Base-by-base conservation (phyloP, 2,888 invertebrate genomes). In the Caenorhabditis sinica region DNA sequence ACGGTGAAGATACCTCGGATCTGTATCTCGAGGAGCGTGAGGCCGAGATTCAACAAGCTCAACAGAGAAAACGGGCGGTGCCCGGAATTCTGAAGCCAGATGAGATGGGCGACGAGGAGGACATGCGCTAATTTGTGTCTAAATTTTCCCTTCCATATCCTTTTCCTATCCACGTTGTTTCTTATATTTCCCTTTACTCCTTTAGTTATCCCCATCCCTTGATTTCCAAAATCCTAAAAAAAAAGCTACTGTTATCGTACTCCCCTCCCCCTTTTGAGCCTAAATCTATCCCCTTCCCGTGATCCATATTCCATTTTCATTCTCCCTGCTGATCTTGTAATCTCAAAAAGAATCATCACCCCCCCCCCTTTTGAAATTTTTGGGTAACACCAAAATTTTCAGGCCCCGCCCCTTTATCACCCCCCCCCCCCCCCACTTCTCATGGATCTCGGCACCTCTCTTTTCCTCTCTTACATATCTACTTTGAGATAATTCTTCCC, bases 1-100 rank as follows among this genome's bases (percentile, higher is more conserved):
- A 97, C 36, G 99, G 99, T 60, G 97, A 97, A 93, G 98, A 99
- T 93, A 97, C 98, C 94, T 96, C 96, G 85, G 99, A 99, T 94
- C 94, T 99, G 93, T 99, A 96, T 94, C 94, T 99, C 93, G 99
- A 99, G 93, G 99, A 99, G 93, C 95, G 98, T 91, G 96, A 98
- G 94, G 95, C 95, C 87, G 96, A 96, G 82, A 95, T 99, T 88
- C 95, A 96, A 89, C 94, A 95, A 92, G 98, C 98, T 65, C 97
- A 98, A 93, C 95, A 79, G 30, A 85, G 88, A 66, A 92, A 92
- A 80, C 82, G 83, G 40, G 84, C 75, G 13, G 88, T 92, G 33
- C 92, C 92, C 5, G 92, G 92, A 63, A 86, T 92, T 68, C 81
- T 89, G 60, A 92, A 92, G 72, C 92, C 92, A 51, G 86, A 91